Evolutionary conservation across 2,113 vertebrate species (phyloP), one percentile per base, ranked within the genome.

Genomic region (Forbesichthys papilliferus): DNA sequence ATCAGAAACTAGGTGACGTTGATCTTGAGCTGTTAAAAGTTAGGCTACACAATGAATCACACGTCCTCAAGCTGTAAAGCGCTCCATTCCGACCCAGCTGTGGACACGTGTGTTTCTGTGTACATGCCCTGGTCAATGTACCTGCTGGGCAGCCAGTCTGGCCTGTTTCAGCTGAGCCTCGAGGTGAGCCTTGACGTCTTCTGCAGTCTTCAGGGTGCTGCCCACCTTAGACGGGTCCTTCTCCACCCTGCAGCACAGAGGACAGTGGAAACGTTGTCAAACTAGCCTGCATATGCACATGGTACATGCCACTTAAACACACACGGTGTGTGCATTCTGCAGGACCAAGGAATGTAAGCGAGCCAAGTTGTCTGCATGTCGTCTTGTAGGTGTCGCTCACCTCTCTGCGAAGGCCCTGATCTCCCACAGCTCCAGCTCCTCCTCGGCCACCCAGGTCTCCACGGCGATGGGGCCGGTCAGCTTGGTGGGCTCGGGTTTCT

Each of bases 341-440:
- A 51, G 48, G 48, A 13, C 9, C 9, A 13, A 13, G 48, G 10
- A 14, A 14, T 52, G 5, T 14, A 10, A 8, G 49, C 3, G 49
- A 12, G 11, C 8, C 49, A 52, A 12, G 49, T 10, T 52, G 49
- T 14, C 14, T 10, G 14, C 14, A 52, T 52, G 11, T 52, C 49
- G 10, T 12, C 11, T 52, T 52, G 10, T 52, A 53, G 52, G 52
- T 16, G 16, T 16, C 8, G 46, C 75, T 61, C 63, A 98, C 98
- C 96, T 95, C 90, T 99, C 98, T 64, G 98, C 92, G 92, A 99
- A 99, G 53, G 96, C 96, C 88, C 95, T 92, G 84, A 99, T 99
- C 91, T 99, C 98, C 98, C 98, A 99, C 11, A 99, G 91, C 66
- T 99, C 98, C 91, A 99, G 88, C 5, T 99, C 98, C 78, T 99